These are phyloP conservation scores for Pilophorus perplexus DNA, from an alignment of 2,888 invertebrate species.

Conservation along the genomic window DNA sequence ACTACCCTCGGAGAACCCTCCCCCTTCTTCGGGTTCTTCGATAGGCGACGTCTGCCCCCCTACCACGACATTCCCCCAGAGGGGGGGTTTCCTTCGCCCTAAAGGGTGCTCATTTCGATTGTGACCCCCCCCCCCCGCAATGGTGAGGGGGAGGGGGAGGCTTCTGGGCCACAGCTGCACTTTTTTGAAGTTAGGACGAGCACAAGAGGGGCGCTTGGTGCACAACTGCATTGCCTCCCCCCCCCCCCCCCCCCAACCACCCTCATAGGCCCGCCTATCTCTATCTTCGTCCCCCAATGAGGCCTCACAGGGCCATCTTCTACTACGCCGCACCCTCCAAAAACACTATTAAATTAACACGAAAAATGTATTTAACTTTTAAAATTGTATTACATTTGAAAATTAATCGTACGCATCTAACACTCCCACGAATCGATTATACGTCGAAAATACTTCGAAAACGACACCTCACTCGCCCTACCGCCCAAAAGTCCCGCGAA, in stretches of 20 bases:
- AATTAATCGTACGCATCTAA: too few species aligned
- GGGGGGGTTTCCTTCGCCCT: constrained; percentile 2
- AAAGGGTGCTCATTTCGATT: constrained; percentile 5
- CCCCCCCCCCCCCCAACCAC: constrained; percentile 5
- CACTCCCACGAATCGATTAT: too few species aligned
- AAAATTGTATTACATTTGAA: too few species aligned
- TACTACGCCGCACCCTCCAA: neutral
- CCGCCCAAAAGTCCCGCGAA: too few species aligned
- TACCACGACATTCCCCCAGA: neutral
- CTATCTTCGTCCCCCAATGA: neutral
- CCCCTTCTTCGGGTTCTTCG: constrained; percentile 14
- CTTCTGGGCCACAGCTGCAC: constrained; percentile 30
- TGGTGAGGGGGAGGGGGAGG: constrained; percentile 8
- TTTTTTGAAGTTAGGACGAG: constrained; percentile 16
- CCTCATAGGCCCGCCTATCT: too few species aligned
- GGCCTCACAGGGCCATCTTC: neutral
- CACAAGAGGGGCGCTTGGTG: neutral
- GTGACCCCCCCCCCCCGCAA: too few species aligned
- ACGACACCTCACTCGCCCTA: too few species aligned
- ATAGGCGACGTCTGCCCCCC: constrained; percentile 25
- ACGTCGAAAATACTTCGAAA: too few species aligned
- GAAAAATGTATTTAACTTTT: neutral
- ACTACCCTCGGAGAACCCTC: neutral
- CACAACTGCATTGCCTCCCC: constrained; percentile 28
- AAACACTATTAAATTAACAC: neutral